Evolutionary conservation across 2,888 invertebrate genomes (phyloP).

Genomic region (Tuta absoluta): DNA sequence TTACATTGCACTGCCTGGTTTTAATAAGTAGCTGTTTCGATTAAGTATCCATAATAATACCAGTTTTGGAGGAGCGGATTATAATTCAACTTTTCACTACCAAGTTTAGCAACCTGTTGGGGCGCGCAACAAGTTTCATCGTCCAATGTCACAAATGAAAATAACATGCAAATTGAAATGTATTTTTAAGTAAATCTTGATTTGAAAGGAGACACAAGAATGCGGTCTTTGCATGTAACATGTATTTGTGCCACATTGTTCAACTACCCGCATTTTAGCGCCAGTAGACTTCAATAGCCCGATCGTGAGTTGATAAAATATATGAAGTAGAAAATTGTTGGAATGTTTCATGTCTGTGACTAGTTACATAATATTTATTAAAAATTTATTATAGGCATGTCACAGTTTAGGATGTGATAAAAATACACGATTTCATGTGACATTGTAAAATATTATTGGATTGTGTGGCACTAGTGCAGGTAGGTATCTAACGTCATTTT

Average conservation of each 20-base stretch:
- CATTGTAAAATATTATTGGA: too few relatives aligned
- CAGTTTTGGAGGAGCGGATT: constrained; percentile 13
- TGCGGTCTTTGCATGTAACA: constrained; percentile 17
- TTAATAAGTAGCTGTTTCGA: constrained; percentile 17
- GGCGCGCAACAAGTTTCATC: constrained; percentile 15
- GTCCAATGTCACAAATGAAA: constrained; percentile 22
- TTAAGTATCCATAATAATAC: constrained; percentile 9
- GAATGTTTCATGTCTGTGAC: too few relatives aligned
- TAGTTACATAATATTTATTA: too few relatives aligned
- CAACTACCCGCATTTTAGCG: constrained; percentile 13
- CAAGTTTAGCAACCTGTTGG: constrained; percentile 23
- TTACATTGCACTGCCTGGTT: constrained; percentile 14
- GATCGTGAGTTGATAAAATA: constrained; percentile 10
- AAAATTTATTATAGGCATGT: too few relatives aligned
- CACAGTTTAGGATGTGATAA: too few relatives aligned
- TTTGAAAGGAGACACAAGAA: constrained; percentile 20
- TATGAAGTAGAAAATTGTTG: not conserved
- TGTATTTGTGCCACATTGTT: constrained; percentile 1
- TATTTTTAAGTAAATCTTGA: constrained; percentile 7
- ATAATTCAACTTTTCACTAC: constrained; percentile 23
- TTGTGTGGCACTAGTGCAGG: too few relatives aligned
- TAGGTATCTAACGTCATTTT: too few relatives aligned
- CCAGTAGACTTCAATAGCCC: constrained; percentile 8
- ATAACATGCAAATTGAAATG: constrained; percentile 6
- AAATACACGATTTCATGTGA: too few relatives aligned